Evolutionary conservation across 2,113 vertebrate species (phyloP), one percentile per base, ranked within the genome.

Genomic region (Neogobius melanostomus): DNA sequence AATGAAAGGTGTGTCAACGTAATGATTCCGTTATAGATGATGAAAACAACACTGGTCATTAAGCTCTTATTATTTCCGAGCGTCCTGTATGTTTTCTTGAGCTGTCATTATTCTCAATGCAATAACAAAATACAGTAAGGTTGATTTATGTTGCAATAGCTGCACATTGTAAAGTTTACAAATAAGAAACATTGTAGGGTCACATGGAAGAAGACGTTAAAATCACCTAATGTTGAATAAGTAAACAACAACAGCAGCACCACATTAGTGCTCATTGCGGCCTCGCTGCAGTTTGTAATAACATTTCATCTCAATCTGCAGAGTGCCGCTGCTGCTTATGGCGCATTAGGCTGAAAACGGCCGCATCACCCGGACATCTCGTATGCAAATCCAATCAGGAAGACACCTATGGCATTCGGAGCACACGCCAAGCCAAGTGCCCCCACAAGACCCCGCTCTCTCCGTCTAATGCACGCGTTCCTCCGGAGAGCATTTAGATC

Each of bases 401-500:
- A 72, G 36, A 61, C 54, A 74, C 54, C 59, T 65, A 42, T 12
- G 14, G 12, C 69, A 42, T 57, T 68, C 16, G 16, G 16, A 53
- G 69, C 12, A 36, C 51, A 36, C 51, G 49, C 60, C 45, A 52
- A 68, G 60, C 45, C 11, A 50, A 71, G 74, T 74, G 52, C 52
- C 64, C 75, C 64, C 62, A 66, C 43, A 74, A 71, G 71, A 71
- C 9, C 67, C 62, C 6, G 2, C 17, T 56, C 28, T 66, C 17
- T 47, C 60, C 7, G 65, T 62, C 74, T 82, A 72, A 82, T 85
- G 80, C 70, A 72, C 75, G 36, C 53, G 52, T 64, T 71, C 76
- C 83, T 84, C 87, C 76, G 50, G 87, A 89, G 87, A 86, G 83
- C 50, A 11, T 86, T 89, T 83, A 87, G 81, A 65, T 69, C 72